These are phyloP conservation scores for Borostomias antarcticus DNA, from an alignment of 2,797 vertebrate genomes.

Conservation along the genomic window DNA sequence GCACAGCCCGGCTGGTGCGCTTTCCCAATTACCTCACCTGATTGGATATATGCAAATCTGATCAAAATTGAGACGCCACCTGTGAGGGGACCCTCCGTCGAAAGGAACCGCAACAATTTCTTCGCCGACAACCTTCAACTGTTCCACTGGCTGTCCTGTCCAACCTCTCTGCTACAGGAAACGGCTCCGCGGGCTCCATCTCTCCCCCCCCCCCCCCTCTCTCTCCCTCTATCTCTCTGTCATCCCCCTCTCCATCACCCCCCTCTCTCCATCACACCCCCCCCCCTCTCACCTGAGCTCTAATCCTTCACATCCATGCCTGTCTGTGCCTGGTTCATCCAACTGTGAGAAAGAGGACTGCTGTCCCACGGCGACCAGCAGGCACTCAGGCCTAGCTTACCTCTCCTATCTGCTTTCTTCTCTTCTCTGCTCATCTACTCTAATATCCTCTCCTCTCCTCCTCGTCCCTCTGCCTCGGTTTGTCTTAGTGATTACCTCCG, in stretches of 20 bases:
- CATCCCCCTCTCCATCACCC: background rate
- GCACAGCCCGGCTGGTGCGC: slow-evolving; percentile 33
- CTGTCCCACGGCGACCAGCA: slow-evolving; percentile 45
- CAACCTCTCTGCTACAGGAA: background rate
- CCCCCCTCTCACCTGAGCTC: background rate
- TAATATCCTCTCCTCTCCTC: slow-evolving; percentile 33
- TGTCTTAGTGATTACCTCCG: no score
- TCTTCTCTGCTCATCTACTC: slow-evolving; percentile 1
- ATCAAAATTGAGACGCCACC: slow-evolving; percentile 80
- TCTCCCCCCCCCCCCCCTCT: slow-evolving; percentile 6
- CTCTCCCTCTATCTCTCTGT: background rate
- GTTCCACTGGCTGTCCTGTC: slow-evolving; percentile 23
- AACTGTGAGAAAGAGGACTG: slow-evolving; percentile 59
- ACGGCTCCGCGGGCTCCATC: background rate
- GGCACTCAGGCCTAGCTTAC: slow-evolving; percentile 1
- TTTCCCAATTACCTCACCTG: slow-evolving; percentile 79
- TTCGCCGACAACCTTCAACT: slow-evolving; percentile 63
- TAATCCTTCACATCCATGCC: slow-evolving; percentile 58
- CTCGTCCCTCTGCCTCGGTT: no score
- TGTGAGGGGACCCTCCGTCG: slow-evolving; percentile 67
- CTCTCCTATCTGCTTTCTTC: slow-evolving; percentile 11
- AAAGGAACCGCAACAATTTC: slow-evolving; percentile 29
- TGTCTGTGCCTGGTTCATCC: slow-evolving; percentile 48
- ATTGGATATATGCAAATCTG: slow-evolving; percentile 85
- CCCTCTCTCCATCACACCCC: background rate